Conservation (phyloP, 2,888 invertebrate species). For the Metellina segmentata region DNA sequence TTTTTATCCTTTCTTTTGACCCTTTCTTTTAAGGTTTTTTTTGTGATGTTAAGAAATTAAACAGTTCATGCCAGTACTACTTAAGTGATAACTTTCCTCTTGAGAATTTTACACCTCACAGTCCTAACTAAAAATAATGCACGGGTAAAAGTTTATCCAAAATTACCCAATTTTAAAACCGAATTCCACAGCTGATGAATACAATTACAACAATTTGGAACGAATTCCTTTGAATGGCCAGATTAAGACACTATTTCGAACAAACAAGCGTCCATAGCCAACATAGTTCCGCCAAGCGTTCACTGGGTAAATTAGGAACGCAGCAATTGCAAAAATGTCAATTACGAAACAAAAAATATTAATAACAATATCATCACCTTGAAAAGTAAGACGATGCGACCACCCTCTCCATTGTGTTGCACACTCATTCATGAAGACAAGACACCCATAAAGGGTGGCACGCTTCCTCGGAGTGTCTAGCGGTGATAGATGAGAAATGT, state of each 20-base stretch:
- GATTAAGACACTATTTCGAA: background rate
- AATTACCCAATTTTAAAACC: too few relatives aligned
- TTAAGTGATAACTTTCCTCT: too few relatives aligned
- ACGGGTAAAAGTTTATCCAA: too few relatives aligned
- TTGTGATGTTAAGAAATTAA: too few relatives aligned
- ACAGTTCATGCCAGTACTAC: too few relatives aligned
- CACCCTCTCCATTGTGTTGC: constrained; percentile 54
- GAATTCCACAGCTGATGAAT: too few relatives aligned
- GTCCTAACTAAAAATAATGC: too few relatives aligned
- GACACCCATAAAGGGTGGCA: constrained; percentile 71
- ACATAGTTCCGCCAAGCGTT: background rate
- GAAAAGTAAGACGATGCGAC: constrained; percentile 55
- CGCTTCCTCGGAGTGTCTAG: constrained; percentile 39
- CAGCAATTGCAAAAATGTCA: constrained; percentile 42
- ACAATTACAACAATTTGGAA: background rate
- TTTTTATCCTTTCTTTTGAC: too few relatives aligned
- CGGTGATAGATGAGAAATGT: constrained; percentile 74
- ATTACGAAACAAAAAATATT: constrained; percentile 19
- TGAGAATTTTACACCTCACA: too few relatives aligned
- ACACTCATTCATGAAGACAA: constrained; percentile 49
- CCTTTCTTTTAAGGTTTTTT: too few relatives aligned
- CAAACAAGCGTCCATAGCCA: background rate
- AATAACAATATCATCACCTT: constrained; percentile 67
- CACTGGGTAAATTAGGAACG: background rate
- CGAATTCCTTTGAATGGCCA: background rate